These are phyloP conservation scores for Myotis vivesi DNA, from an alignment of 2,797 vertebrate genomes.

Conservation along the genomic window DNA sequence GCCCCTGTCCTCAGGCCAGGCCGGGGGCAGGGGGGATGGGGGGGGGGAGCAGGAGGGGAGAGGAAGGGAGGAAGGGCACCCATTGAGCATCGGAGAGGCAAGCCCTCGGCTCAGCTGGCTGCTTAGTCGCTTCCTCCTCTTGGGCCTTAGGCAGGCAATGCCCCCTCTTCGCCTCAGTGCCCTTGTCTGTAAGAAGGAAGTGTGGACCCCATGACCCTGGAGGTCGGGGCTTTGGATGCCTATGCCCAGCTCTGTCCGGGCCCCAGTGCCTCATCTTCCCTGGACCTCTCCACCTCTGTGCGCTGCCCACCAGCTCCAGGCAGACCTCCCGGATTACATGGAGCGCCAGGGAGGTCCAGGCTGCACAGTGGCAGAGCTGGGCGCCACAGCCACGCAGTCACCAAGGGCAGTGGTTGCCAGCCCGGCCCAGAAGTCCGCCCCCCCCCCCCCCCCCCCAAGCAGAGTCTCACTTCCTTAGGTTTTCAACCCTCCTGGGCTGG, in stretches of 20 bases:
- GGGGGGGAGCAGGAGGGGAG: too few species aligned
- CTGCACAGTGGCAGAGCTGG: not conserved
- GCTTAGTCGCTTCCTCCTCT: not conserved
- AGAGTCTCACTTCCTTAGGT: conserved; percentile 5
- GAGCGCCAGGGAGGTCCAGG: not conserved
- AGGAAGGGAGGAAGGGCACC: not conserved
- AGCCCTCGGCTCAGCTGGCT: not conserved
- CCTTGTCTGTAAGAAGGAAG: not conserved
- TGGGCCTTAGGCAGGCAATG: not conserved
- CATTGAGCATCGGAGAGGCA: not conserved
- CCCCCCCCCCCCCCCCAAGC: not conserved
- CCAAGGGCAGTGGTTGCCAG: not conserved
- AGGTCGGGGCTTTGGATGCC: not conserved
- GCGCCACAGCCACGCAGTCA: not conserved
- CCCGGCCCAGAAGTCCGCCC: not conserved
- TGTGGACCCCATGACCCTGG: not conserved
- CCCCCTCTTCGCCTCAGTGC: not conserved
- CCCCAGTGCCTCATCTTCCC: not conserved
- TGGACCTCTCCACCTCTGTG: not conserved
- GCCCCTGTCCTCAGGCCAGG: not conserved
- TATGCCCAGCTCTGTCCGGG: not conserved
- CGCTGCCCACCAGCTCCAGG: not conserved
- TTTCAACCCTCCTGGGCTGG: not conserved
- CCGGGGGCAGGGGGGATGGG: too few species aligned
- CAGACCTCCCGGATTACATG: not conserved